Evolutionary conservation across 2,888 invertebrate species (phyloP).

Genomic region (Bombylius discolor): DNA sequence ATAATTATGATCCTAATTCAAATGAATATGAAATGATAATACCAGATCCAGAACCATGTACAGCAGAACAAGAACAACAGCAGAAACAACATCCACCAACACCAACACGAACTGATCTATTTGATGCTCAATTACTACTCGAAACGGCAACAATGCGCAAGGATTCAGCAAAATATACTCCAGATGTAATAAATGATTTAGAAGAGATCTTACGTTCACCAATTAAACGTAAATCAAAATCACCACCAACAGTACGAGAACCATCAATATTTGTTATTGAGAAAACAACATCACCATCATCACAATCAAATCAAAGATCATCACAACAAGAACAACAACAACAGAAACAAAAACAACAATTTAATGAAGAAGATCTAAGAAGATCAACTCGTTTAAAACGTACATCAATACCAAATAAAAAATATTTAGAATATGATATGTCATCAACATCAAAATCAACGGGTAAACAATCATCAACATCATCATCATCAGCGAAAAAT

Average conservation of each 20-base stretch:
- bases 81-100: conserved; percentile 1
- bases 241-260: conserved; percentile 13
- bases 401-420: conserved; percentile 21
- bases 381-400: conserved; percentile 21
- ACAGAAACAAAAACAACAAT: background rate
- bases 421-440: conserved; percentile 23
- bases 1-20: background rate
- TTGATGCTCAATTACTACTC: conserved; percentile 29
- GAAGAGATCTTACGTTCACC: conserved; percentile 36
- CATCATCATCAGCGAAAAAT: background rate
- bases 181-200: conserved; percentile 32
- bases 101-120: conserved; percentile 22
- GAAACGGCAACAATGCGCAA: conserved; percentile 28
- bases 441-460: conserved; percentile 10
- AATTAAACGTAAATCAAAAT: conserved; percentile 27
- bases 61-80: conserved; percentile 24
- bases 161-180: conserved; percentile 31
- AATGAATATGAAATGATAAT: conserved; percentile 33
- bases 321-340: background rate
- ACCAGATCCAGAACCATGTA: conserved; percentile 27
- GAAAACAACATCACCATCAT: too few species aligned
- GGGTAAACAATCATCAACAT: background rate
- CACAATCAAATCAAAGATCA: background rate
- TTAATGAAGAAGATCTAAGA: conserved; percentile 12
- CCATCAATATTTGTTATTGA: conserved; percentile 23